Evolutionary conservation across 1,140 invertebrate species (phyloP), one percentile per base, ranked within the genome.

Genomic region (Bombus vancouverensis): DNA sequence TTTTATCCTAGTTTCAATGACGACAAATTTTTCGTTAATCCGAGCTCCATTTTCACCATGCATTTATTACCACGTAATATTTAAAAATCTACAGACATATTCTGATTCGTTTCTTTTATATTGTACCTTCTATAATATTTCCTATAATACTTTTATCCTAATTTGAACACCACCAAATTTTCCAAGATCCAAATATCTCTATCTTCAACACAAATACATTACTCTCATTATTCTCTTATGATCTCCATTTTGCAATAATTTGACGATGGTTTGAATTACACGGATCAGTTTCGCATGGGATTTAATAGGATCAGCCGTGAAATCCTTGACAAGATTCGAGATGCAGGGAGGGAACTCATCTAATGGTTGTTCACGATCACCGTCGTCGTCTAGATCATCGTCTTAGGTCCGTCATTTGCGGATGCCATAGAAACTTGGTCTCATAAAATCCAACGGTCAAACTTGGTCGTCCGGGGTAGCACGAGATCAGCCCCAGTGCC

Each of bases 361-460:
- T 65, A 85, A 85, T 44, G 28, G 53, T n/a, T 47, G 74, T 83
- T 53, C 47, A 70, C 28, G 65, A 57, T 78, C 32, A 10, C 53
- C 66, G 25, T 25, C 37, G 39, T 37, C 62, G 76, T 71, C 57
- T 71, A 71, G 80, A 78, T 87, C 84, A 91, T 91, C 85, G 83
- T 87, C 85, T 88, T 79, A 88, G 91, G 83, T 92, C 87, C 85
- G 91, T 93, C 91, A 92, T 92, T 93, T 92, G 90, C 53, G 84
- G 83, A 71, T 81, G 85, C 87, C 79, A 86, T 92, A 82, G 85
- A 88, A 93, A 93, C 87, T 91, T 92, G 88, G 59, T 32, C 81
- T 91, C 92, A 87, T 93, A 92, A 92, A 93, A 93, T 92, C 88
- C 39, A 92, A 92, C 87, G 92, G 87, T 90, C 87, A 73, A 90